Evolutionary conservation across 2,888 invertebrate species (phyloP).

Genomic region (Melieria picta): DNA sequence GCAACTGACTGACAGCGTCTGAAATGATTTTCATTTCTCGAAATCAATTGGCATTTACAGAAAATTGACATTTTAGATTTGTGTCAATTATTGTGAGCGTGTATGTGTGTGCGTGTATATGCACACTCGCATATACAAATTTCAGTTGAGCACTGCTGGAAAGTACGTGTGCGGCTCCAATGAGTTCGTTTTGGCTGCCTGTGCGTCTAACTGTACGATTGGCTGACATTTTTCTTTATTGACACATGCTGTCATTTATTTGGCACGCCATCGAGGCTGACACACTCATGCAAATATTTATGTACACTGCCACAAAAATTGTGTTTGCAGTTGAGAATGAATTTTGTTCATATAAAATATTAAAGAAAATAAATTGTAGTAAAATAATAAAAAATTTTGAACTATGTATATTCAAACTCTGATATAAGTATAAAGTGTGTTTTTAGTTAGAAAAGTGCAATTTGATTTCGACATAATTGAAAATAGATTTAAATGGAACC

Average conservation of each 20-base stretch:
- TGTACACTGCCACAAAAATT: background rate
- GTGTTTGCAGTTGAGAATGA: background rate
- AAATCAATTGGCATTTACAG: slow-evolving; percentile 35
- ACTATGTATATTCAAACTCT: no score
- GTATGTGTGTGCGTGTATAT: background rate
- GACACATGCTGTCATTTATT: slow-evolving; percentile 18
- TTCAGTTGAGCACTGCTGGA: background rate
- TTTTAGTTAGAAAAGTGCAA: no score
- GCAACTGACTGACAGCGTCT: slow-evolving; percentile 22
- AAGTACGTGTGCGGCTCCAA: no score
- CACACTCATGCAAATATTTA: background rate
- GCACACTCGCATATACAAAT: background rate
- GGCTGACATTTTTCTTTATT: slow-evolving; percentile 4
- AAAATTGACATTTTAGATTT: slow-evolving; percentile 37
- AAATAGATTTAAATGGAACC: no score
- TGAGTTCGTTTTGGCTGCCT: background rate
- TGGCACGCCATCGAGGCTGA: background rate
- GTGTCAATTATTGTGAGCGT: slow-evolving; percentile 32
- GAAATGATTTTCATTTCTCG: slow-evolving; percentile 26
- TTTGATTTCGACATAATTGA: no score
- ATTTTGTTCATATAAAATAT: no score
- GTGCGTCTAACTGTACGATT: background rate
- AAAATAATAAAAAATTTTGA: no score
- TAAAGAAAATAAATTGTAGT: no score
- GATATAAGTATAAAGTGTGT: no score